These are phyloP conservation scores for Salminus brasiliensis DNA, from an alignment of 2,113 vertebrate genomes.

Conservation along the genomic window DNA sequence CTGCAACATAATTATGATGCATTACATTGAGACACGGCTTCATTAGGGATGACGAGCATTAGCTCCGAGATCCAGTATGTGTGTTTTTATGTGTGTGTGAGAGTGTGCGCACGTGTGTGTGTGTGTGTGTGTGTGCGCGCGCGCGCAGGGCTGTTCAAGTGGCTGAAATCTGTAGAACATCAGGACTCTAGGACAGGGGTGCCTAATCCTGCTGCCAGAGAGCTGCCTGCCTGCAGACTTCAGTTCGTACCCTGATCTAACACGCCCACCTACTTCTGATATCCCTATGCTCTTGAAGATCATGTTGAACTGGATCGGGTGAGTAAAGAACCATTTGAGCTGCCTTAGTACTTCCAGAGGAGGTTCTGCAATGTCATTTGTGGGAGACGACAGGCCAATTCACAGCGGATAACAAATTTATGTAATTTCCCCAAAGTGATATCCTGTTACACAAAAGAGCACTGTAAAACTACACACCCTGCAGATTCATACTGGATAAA, in stretches of 20 bases:
- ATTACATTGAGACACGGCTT: neutral
- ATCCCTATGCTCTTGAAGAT: too few relatives aligned
- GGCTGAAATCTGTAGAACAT: neutral
- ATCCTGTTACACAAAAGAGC: too few relatives aligned
- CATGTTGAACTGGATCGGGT: neutral
- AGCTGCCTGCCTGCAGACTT: neutral
- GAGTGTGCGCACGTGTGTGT: constrained; percentile 10
- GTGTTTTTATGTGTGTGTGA: neutral
- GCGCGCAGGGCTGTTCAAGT: neutral
- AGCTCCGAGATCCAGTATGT: too few relatives aligned
- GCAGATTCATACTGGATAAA: neutral
- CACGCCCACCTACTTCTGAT: neutral
- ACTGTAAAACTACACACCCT: too few relatives aligned
- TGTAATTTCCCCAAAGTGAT: too few relatives aligned
- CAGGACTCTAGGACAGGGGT: neutral
- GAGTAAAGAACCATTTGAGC: neutral
- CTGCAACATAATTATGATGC: neutral
- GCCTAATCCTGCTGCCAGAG: neutral
- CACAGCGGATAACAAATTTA: neutral
- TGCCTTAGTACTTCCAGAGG: neutral
- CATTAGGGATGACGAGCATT: neutral
- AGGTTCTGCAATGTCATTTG: neutral
- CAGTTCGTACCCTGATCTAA: neutral
- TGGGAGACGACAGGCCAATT: neutral
- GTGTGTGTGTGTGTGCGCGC: neutral